phyloP scores from a whole-genome alignment of 2,888 invertebrate species.

The Microchrysa polita region DNA sequence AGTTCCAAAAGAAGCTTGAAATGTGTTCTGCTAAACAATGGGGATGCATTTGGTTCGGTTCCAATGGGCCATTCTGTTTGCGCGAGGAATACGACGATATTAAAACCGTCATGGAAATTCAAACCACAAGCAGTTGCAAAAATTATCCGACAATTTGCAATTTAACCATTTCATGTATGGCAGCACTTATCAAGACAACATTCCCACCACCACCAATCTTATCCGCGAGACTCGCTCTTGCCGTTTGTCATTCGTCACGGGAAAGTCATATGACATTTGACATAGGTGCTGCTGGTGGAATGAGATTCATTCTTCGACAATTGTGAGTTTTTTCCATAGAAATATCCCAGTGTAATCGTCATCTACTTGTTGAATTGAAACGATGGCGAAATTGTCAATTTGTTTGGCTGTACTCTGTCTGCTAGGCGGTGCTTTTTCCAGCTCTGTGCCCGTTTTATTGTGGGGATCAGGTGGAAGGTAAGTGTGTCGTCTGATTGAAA shows the following conservation, averaged over 20 bases:
- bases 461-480: slow-evolving; percentile 66
- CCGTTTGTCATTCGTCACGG: slow-evolving; percentile 40
- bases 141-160: too few relatives aligned
- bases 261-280: slow-evolving; percentile 45
- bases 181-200: background rate
- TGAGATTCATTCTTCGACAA: slow-evolving; percentile 19
- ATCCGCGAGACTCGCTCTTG: slow-evolving; percentile 20
- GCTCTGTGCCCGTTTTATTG: slow-evolving; percentile 69
- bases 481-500: slow-evolving; percentile 44
- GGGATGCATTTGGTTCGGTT: too few relatives aligned
- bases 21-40: too few relatives aligned
- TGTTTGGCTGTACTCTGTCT: slow-evolving; percentile 53
- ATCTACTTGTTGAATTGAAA: background rate
- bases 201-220: background rate
- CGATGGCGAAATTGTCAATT: background rate
- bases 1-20: too few relatives aligned
- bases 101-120: too few relatives aligned
- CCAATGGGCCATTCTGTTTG: too few relatives aligned
- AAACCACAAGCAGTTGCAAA: too few relatives aligned
- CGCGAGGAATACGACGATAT: too few relatives aligned
- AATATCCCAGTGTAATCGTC: background rate
- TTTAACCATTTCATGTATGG: too few relatives aligned
- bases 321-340: background rate
- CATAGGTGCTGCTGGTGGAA: slow-evolving; percentile 33
- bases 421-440: slow-evolving; percentile 58